These are phyloP conservation scores for Sycophila texana DNA, from an alignment of 2,888 invertebrate species.

Conservation along the genomic window DNA sequence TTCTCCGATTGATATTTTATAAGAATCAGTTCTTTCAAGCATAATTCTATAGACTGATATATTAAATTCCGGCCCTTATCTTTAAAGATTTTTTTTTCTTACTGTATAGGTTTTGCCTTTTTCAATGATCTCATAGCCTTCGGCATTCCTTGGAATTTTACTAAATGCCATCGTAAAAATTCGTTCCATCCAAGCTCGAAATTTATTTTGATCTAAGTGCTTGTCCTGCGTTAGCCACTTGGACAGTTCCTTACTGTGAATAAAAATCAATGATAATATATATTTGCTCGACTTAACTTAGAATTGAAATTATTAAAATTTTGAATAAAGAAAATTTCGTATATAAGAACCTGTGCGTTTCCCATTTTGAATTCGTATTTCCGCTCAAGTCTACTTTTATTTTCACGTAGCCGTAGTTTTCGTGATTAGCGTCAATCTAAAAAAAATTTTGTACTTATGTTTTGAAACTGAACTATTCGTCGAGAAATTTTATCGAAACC, in stretches of 20 bases:
- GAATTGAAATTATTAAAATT: background rate
- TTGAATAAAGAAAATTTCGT: no score
- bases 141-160: background rate
- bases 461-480: no score
- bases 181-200: constrained; percentile 39
- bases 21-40: no score
- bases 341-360: constrained; percentile 3
- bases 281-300: no score
- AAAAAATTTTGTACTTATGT: background rate
- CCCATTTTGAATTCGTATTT: constrained; percentile 3
- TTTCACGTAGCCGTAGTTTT: constrained; percentile 41
- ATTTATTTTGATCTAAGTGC: constrained; percentile 48
- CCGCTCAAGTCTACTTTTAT: constrained; percentile 11
- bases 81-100: background rate
- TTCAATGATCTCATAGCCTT: background rate
- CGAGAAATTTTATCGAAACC: background rate
- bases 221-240: constrained; percentile 16
- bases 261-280: background rate
- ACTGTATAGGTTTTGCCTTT: constrained; percentile 9
- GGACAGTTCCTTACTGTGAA: background rate
- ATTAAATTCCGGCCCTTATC: no score
- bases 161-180: constrained; percentile 12
- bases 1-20: no score
- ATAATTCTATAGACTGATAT: no score
- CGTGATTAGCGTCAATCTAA: constrained; percentile 37